Evolutionary conservation across 1,140 invertebrate genomes (phyloP), one percentile per base, ranked within the genome.

Genomic region (Calephelis virginiensis): DNA sequence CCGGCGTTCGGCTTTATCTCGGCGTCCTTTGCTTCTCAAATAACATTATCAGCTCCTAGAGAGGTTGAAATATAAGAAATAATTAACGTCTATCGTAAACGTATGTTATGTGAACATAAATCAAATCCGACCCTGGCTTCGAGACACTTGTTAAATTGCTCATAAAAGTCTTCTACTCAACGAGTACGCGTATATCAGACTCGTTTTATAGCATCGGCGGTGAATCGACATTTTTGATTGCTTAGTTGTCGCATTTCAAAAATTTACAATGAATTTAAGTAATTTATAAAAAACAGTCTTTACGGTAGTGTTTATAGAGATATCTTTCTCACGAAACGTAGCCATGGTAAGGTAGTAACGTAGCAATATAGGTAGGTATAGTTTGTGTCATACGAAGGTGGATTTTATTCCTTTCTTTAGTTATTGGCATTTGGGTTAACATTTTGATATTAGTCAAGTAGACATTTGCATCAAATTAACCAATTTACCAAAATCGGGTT

Each of bases 141-240:
- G 76, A 80, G 82, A 89, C 84, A 86, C 83, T 85, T 86, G 83
- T 89, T 88, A 86, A 82, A 86, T 84, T 82, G 81, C 80, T 82
- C 83, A 88, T 88, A 86, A 88, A 86, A 85, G 83, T 88, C 83
- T 78, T 81, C 75, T 80, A 82, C 79, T 73, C 75, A 80, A 78
- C 81, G 76, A 73, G 77, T 79, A 75, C 74, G 79, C 84, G 81
- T 89, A 85, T 86, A 85, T 89, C 82, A 84, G 73, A 74, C 73
- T 75, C 72, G 72, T 72, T 84, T 88, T 86, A 86, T 82, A 69
- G 78, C 80, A 75, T 60, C 69, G 72, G 53, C 68, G 67, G 66
- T 64, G 64, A 66, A 78, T 75, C 76, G 78, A 72, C 72, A 62
- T 66, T 63, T 80, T 81, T 76, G 75, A 78, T 78, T 78, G 71